Percentiles rank a stretch among this genome's conserved stretches.
Conservation (phyloP, 2,888 invertebrate genomes). For the Lamproptera curius region DNA sequence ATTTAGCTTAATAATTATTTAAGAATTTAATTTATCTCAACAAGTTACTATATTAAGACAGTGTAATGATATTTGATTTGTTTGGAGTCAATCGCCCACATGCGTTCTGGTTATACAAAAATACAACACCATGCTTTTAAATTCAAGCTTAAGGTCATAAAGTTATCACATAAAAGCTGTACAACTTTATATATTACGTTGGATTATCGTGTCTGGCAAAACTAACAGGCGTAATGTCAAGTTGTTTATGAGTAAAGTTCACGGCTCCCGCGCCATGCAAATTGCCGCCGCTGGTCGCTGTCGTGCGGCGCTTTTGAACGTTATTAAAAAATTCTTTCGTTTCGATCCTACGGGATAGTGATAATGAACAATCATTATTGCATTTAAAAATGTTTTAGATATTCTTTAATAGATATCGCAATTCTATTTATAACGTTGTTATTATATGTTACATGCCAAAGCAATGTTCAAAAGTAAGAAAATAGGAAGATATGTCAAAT, state of each 20-base stretch:
- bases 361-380: not conserved
- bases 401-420: not conserved
- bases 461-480: not conserved
- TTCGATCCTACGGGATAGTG: not conserved
- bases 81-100: too few species aligned
- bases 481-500: not conserved
- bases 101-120: too few species aligned
- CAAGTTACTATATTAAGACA: too few species aligned
- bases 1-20: too few species aligned
- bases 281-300: not conserved
- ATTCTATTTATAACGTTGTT: not conserved
- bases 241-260: not conserved
- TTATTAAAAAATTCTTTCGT: not conserved
- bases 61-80: too few species aligned
- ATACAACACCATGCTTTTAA: too few species aligned
- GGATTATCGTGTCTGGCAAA: too few species aligned
- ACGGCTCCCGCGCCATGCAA: not conserved
- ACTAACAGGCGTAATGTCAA: not conserved
- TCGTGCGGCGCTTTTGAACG: not conserved
- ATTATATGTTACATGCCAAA: too few species aligned
- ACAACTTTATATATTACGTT: too few species aligned
- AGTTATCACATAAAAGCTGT: too few species aligned
- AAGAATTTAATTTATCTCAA: too few species aligned
- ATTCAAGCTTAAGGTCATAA: too few species aligned
- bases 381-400: not conserved